Conservation (phyloP, 2,888 invertebrate species). For the Ceratothoa steindachneri region DNA sequence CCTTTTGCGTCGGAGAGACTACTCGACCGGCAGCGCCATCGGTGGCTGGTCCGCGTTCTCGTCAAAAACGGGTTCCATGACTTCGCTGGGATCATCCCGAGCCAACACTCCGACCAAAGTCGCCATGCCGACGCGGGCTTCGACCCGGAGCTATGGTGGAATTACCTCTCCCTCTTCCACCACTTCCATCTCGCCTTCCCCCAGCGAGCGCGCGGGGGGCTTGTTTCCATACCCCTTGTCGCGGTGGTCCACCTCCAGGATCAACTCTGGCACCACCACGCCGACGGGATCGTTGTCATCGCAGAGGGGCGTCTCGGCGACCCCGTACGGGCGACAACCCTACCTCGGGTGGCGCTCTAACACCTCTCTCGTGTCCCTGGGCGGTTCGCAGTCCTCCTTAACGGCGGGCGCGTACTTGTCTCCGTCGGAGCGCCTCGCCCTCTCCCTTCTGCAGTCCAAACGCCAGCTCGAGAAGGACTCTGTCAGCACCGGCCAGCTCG, state of each 20-base stretch:
- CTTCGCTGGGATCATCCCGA: constrained; percentile 36
- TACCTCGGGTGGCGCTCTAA: constrained; percentile 87
- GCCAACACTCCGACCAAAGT: constrained; percentile 54
- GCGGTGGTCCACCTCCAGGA: constrained; percentile 50
- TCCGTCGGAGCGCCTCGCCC: constrained; percentile 57
- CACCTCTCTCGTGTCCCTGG: constrained; percentile 64
- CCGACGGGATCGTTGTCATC: constrained; percentile 63
- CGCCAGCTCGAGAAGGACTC: neutral
- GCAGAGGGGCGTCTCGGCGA: constrained; percentile 40
- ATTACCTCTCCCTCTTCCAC: constrained; percentile 52
- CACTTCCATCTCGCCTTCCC: constrained; percentile 53
- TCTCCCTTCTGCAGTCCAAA: constrained; percentile 22
- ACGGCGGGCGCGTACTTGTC: constrained; percentile 19
- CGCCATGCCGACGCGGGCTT: constrained; percentile 56
- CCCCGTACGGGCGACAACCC: constrained; percentile 59
- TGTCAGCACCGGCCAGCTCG: constrained; percentile 52
- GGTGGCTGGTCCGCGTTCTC: constrained; percentile 61
- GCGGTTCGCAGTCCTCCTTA: constrained; percentile 24
- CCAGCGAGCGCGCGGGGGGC: constrained; percentile 49
- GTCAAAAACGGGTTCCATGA: constrained; percentile 59
- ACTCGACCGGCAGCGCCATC: constrained; percentile 24
- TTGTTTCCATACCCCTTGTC: constrained; percentile 24
- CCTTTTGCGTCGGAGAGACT: constrained; percentile 35
- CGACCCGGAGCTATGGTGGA: constrained; percentile 22
- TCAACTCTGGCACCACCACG: constrained; percentile 60